Evolutionary conservation across 2,888 invertebrate species (phyloP).

Genomic region (Drosophila maculinotata): DNA sequence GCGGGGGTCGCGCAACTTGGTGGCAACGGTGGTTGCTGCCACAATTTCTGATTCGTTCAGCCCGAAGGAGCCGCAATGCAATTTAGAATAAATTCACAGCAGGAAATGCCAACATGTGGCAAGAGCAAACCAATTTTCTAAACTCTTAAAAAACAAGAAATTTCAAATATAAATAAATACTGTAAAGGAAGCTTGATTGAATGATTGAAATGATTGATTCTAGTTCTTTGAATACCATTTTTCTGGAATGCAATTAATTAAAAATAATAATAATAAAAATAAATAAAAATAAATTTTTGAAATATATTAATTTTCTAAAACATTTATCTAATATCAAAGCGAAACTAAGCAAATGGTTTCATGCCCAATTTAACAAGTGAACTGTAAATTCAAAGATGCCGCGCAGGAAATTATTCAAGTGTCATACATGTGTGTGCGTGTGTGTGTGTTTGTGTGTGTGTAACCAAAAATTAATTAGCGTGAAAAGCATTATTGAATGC

Average conservation of each 20-base stretch:
- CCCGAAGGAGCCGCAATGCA: conserved; percentile 54
- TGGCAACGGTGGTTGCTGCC: conserved; percentile 62
- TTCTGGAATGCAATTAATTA: too few relatives aligned
- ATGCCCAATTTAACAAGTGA: conserved; percentile 17
- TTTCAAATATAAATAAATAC: neutral
- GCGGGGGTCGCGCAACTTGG: conserved; percentile 48
- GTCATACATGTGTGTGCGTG: conserved; percentile 20
- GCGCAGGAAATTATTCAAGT: conserved; percentile 70
- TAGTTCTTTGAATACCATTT: too few relatives aligned
- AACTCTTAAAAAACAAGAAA: neutral
- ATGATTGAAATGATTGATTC: too few relatives aligned
- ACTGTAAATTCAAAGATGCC: conserved; percentile 25
- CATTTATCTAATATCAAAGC: too few relatives aligned
- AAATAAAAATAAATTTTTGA: neutral
- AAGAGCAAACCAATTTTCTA: conserved; percentile 17
- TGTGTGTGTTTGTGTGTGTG: conserved; percentile 28
- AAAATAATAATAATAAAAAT: too few relatives aligned
- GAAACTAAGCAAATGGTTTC: neutral
- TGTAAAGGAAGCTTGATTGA: too few relatives aligned
- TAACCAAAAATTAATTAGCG: conserved; percentile 83
- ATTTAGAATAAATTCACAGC: conserved; percentile 81
- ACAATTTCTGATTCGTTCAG: conserved; percentile 67
- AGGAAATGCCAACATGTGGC: conserved; percentile 56
- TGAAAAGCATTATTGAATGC: conserved; percentile 81
- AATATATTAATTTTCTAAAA: neutral